Evolutionary conservation across 2,113 vertebrate genomes (phyloP), one percentile per base, ranked within the genome.

Genomic region (Polypterus bichir): DNA sequence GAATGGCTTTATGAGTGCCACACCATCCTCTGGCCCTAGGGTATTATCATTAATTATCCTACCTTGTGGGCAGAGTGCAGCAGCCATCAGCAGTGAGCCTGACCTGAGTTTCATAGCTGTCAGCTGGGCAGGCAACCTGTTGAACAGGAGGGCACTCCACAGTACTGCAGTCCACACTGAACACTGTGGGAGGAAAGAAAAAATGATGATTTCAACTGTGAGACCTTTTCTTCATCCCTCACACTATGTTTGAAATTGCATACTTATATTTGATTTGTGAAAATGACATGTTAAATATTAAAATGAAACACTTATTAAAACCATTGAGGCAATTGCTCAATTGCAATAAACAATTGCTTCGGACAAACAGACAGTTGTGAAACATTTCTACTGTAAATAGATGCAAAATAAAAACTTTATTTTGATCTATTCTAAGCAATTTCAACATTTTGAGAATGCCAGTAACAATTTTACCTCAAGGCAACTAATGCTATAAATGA

Each of bases 11-110:
- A 57, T 27, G 46, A 27, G 4, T 45, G 3, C 44, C 6, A 52
- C 7, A 52, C 51, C 7, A 8, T 52, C 10, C 51, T 8, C 51
- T 52, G 51, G 3, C 51, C 3, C 10, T 4, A 52, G 51, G 3
- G 51, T 27, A 27, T 49, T 49, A 4, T 7, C 51, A 7, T 60
- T 44, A 46, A 59, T 60, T 48, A 52, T 8, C 7, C 51, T 52
- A 93, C 91, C 91, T 92, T 70, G 88, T 88, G 6, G 91, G 91
- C 60, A 93, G 84, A 5, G 89, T 91, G 71, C 91, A 94, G 82
- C 91, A 94, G 64, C 91, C 90, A 10, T 94, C 91, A 51, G 90
- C 89, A 0, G 89, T 94, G 72, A 92, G 83, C 54, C 91, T 81
- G 71, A 91, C 86, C 78, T 91, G 89, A 0, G 91, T 90, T 77